Evolutionary conservation across 2,113 vertebrate genomes (phyloP), one percentile per base, ranked within the genome.

Genomic region (Ctenomys sociabilis): DNA sequence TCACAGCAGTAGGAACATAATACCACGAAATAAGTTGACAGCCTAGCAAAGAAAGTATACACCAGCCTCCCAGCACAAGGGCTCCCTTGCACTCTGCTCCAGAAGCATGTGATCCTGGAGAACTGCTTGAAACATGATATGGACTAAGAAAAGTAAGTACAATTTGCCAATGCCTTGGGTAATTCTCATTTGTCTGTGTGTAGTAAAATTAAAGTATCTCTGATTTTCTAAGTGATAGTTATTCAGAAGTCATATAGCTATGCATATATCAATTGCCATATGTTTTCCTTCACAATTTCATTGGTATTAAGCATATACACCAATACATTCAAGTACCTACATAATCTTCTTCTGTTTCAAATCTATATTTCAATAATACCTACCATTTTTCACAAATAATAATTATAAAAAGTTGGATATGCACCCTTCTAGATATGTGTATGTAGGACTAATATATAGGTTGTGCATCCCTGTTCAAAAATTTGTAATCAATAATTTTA

Each of bases 271-370:
- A 84, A 52, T 52, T 3, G 61, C 26, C 10, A 70, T 11, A 85
- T 49, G 0, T 10, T 73, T 90, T 30, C 1, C 1, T 75, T 12
- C 28, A 80, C 37, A 9, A 59, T 95, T 77, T 59, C 17, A 93
- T 35, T 84, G 32, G 6, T 73, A 72, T 96, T 87, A 49, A 85
- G 24, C 54, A 88, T 82, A 66, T 85, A 89, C 88, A 57, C 4
- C 85, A 85, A 64, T 35, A 45, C 4, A 49, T 52, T 35, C 52
- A 73, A 68, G 40, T 84, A 1, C 12, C 24, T 70, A 24, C 10
- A 61, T 43, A 45, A 12, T 2, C 5, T 88, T 22, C 9, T 1
- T 95, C 10, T 14, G 37, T 35, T 95, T 86, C 4, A 82, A 70
- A 82, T 6, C 8, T 83, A 70, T 59, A 35, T n/a, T 90, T 2